Percentiles rank a stretch among this genome's conserved stretches.
These are phyloP conservation scores for Plectropomus leopardus DNA, from an alignment of 2,113 vertebrate genomes.

Conservation along the genomic window DNA sequence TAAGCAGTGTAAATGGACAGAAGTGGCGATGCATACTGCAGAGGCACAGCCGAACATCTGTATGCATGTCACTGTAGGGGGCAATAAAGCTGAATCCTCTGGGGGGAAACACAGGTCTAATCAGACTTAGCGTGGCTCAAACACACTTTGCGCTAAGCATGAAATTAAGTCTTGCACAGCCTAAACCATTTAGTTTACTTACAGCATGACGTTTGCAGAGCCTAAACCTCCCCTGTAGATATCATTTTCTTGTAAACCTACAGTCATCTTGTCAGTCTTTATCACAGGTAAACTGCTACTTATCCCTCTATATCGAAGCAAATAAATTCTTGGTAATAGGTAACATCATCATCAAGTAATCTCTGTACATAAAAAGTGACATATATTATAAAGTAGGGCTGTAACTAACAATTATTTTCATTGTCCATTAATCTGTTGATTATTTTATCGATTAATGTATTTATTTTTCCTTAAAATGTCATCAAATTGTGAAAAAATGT, in stretches of 20 bases:
- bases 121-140: neutral
- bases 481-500: no score
- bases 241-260: neutral
- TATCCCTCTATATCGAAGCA: neutral
- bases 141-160: neutral
- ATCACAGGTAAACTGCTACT: neutral
- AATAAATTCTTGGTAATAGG: neutral
- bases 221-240: neutral
- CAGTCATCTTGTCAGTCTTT: neutral
- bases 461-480: no score
- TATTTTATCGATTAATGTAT: no score
- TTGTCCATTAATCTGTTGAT: no score
- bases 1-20: neutral
- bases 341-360: neutral
- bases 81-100: conserved; percentile 6
- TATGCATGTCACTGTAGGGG: neutral
- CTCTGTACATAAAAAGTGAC: no score
- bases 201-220: neutral
- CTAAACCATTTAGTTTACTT: neutral
- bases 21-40: neutral
- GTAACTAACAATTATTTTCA: no score
- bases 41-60: neutral
- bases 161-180: neutral
- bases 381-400: no score
- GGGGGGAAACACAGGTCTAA: conserved; percentile 13